A percentile compares a stretch with the other conserved stretches of the same genome.
These are phyloP conservation scores for Daphoenositta chrysoptera DNA, from an alignment of 2,113 vertebrate genomes.

Conservation along the genomic window DNA sequence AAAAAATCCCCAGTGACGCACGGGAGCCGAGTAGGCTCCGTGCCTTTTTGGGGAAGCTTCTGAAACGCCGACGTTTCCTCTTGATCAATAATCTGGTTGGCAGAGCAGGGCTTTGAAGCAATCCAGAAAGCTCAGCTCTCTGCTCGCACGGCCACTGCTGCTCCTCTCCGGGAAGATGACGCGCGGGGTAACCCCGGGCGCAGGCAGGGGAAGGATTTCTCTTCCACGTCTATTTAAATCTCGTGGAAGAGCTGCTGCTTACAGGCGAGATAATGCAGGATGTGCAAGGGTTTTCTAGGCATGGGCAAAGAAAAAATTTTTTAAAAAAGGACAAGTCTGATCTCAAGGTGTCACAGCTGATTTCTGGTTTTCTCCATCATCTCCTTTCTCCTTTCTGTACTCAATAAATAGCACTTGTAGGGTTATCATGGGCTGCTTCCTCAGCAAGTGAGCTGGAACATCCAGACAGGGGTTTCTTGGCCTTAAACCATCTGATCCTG, in stretches of 20 bases:
- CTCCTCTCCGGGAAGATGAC: neutral
- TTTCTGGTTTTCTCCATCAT: neutral
- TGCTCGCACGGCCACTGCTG: neutral
- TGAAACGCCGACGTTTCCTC: neutral
- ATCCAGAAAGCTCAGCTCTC: neutral
- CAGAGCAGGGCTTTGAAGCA: neutral
- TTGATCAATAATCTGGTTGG: slow-evolving; percentile 36
- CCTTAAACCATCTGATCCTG: neutral
- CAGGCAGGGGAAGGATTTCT: neutral
- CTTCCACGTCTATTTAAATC: neutral
- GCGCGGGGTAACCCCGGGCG: neutral
- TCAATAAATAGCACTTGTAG: neutral
- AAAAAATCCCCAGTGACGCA: slow-evolving; percentile 29
- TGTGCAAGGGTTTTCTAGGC: neutral
- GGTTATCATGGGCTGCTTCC: fast-evolving
- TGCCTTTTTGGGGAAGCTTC: slow-evolving; percentile 44
- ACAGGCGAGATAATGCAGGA: neutral
- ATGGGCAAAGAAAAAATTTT: neutral
- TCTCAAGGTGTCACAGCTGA: neutral
- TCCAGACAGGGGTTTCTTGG: neutral
- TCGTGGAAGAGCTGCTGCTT: neutral
- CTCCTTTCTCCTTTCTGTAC: neutral
- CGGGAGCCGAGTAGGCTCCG: neutral
- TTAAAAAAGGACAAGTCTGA: neutral
- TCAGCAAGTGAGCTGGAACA: neutral